Evolutionary conservation across 2,888 invertebrate species (phyloP).

Genomic region (Therioaphis trifolii): DNA sequence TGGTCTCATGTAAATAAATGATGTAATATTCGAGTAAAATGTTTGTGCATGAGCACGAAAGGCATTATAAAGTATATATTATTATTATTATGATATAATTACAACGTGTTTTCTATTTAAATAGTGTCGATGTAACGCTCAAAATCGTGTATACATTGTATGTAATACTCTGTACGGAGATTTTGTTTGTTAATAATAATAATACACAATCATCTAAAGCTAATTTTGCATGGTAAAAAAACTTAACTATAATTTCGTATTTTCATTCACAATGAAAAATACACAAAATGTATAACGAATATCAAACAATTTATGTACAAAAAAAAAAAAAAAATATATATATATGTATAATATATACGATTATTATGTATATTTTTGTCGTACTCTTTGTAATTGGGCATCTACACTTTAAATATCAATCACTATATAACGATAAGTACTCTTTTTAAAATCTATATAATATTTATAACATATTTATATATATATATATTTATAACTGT

Average conservation of each 20-base stretch:
- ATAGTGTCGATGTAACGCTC: not conserved
- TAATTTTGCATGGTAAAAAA: slow-evolving; percentile 38
- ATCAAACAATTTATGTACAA: not conserved
- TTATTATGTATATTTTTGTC: slow-evolving; percentile 15
- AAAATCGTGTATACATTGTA: not conserved
- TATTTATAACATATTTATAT: slow-evolving; percentile 38
- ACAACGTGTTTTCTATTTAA: slow-evolving; percentile 9
- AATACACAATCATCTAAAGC: slow-evolving; percentile 12
- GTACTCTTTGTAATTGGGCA: not conserved
- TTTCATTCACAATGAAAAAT: slow-evolving; percentile 9
- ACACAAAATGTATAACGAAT: slow-evolving; percentile 30
- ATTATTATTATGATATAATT: not conserved
- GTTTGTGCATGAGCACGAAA: not conserved
- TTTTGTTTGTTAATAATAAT: not conserved
- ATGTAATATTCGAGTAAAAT: not conserved
- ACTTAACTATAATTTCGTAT: slow-evolving; percentile 30
- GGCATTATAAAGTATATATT: slow-evolving; percentile 1
- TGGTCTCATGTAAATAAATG: too few relatives aligned
- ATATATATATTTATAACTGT: slow-evolving; percentile 3
- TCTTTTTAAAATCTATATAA: slow-evolving; percentile 29
- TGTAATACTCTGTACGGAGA: not conserved
- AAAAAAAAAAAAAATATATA: slow-evolving; percentile 23
- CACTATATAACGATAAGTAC: slow-evolving; percentile 33
- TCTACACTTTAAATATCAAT: slow-evolving; percentile 42
- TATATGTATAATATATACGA: slow-evolving; percentile 5